Percentiles rank a stretch among this genome's conserved stretches.
Conservation (phyloP, 2,113 vertebrate genomes). For the Macaca mulatta region DNA sequence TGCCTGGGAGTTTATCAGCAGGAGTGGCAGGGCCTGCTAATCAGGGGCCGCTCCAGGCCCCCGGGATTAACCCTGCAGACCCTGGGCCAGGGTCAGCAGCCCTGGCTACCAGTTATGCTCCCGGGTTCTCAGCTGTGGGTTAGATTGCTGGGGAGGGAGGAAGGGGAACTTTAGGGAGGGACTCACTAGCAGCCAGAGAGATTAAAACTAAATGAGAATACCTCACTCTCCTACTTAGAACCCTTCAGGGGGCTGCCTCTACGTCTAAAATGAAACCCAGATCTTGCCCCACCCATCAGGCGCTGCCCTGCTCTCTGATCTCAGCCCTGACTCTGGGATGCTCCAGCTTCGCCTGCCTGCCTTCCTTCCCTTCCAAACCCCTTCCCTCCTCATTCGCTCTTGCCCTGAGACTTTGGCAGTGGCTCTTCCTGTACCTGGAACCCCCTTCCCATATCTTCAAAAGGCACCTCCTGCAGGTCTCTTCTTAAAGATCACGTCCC, state of each 20-base stretch:
- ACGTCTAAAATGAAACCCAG: background rate
- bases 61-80: conserved; percentile 67
- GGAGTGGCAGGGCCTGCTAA: conserved; percentile 47
- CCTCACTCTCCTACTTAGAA: background rate
- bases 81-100: background rate
- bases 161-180: background rate
- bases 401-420: background rate
- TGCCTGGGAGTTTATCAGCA: conserved; percentile 42
- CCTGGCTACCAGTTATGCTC: conserved; percentile 39
- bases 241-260: background rate
- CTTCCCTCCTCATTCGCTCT: background rate
- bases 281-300: accelerated
- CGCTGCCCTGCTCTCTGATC: background rate
- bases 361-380: background rate
- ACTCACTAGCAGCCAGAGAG: background rate
- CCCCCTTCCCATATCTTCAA: background rate
- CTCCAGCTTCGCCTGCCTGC: background rate
- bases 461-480: background rate
- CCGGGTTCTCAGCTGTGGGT: background rate
- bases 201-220: background rate
- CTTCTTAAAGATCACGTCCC: background rate
- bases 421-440: background rate
- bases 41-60: background rate
- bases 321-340: background rate
- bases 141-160: background rate